Conservation (phyloP, 2,888 invertebrate species). For the Chironomus riparius region DNA sequence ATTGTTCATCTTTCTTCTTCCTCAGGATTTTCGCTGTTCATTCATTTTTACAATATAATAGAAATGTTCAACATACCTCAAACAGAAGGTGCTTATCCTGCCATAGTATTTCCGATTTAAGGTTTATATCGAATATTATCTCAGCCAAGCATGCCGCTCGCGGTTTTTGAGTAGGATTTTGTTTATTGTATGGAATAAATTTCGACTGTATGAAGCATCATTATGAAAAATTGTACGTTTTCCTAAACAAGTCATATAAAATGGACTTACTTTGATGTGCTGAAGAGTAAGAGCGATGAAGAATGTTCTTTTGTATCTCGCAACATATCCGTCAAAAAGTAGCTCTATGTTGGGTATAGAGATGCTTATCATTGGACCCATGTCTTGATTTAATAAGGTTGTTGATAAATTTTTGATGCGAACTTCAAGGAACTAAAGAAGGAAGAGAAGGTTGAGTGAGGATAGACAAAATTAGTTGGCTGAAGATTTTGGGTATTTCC, state of each 20-base stretch:
- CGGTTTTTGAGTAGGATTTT: constrained; percentile 16
- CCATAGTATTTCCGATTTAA: not conserved
- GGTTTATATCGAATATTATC: not conserved
- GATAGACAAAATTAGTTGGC: not conserved
- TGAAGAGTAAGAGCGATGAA: constrained; percentile 6
- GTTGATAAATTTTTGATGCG: constrained; percentile 17
- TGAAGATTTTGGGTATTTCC: not conserved
- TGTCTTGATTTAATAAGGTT: not conserved
- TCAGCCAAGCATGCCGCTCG: constrained; percentile 18
- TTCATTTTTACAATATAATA: not conserved
- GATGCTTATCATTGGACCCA: not conserved
- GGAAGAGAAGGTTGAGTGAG: not conserved
- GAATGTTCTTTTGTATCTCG: not conserved
- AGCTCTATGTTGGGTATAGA: not conserved
- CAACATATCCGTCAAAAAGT: constrained; percentile 9
- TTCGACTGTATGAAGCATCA: constrained; percentile 11
- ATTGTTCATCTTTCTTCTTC: no score
- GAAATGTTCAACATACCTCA: not conserved
- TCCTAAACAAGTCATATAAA: constrained; percentile 1
- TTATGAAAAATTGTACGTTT: not conserved
- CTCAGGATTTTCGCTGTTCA: no score
- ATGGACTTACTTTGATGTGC: constrained; percentile 23
- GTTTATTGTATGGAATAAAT: constrained; percentile 24
- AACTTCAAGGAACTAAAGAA: not conserved
- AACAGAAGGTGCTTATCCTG: not conserved